phyloP scores from a whole-genome alignment of 2,113 vertebrate genomes.

The Calidris pugnax region DNA sequence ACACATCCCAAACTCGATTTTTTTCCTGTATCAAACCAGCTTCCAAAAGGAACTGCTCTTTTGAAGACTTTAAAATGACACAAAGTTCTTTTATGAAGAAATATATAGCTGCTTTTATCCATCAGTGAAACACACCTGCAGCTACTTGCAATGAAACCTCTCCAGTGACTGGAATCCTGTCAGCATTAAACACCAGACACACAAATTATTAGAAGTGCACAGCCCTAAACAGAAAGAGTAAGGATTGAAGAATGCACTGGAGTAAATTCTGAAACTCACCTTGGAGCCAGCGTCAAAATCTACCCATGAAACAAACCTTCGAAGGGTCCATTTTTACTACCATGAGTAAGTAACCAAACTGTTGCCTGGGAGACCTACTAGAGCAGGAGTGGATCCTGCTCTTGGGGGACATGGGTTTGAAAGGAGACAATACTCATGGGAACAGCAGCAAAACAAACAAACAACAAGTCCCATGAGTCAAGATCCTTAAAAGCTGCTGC shows the following conservation, averaged over 20 bases:
- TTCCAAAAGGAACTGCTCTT: not conserved
- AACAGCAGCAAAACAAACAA: not conserved
- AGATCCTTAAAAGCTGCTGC: not conserved
- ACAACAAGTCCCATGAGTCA: not conserved
- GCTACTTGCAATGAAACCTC: conserved; percentile 84
- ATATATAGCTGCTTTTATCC: conserved; percentile 72
- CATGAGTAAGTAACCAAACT: not conserved
- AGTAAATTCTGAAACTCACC: conserved; percentile 79
- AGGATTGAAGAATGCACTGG: conserved; percentile 71
- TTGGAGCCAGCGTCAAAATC: conserved; percentile 72
- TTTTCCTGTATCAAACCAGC: not conserved
- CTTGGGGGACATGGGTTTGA: not conserved
- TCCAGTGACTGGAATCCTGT: conserved; percentile 85
- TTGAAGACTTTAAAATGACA: not conserved
- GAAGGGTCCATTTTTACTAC: conserved; percentile 26
- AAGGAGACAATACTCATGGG: not conserved
- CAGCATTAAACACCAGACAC: conserved; percentile 86
- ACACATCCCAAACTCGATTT: not conserved
- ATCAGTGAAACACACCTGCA: conserved; percentile 80
- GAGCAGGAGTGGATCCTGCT: not conserved
- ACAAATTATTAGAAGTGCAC: conserved; percentile 77
- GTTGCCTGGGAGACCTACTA: not conserved
- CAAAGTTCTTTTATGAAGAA: conserved; percentile 45
- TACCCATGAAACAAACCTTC: conserved; percentile 73
- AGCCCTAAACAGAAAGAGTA: conserved; percentile 69